Conservation (phyloP, 2,888 invertebrate genomes). For the Thecocarcelia acutangulata region DNA sequence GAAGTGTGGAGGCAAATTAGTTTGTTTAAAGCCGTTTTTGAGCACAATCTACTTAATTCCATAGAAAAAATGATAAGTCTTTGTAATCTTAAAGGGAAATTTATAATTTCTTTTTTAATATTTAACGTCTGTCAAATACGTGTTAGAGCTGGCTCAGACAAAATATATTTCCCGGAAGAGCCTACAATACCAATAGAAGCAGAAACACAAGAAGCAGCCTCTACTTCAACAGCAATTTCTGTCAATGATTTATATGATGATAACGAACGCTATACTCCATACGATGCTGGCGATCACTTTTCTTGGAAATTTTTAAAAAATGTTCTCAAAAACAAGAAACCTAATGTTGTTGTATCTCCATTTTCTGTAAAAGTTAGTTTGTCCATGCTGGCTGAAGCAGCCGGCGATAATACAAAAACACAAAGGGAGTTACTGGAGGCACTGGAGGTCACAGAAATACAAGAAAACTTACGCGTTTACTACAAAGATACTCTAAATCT, state of each 20-base stretch:
- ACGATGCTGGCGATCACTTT: constrained; percentile 83
- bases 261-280: constrained; percentile 78
- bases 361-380: constrained; percentile 88
- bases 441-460: constrained; percentile 75
- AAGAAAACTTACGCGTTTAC: constrained; percentile 76
- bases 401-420: constrained; percentile 76
- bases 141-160: constrained; percentile 24
- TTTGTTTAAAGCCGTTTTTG: too few species aligned
- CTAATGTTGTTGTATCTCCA: constrained; percentile 89
- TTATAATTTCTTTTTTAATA: constrained; percentile 46
- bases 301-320: constrained; percentile 86
- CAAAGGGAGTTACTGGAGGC: constrained; percentile 75
- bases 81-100: constrained; percentile 1
- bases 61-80: constrained; percentile 43
- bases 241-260: constrained; percentile 72
- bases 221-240: too few species aligned
- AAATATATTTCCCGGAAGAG: constrained; percentile 37
- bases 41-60: too few species aligned
- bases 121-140: constrained; percentile 15
- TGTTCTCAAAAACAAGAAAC: constrained; percentile 74
- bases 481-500: constrained; percentile 78
- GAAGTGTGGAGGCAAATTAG: too few species aligned
- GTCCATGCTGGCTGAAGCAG: constrained; percentile 83
- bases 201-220: too few species aligned
- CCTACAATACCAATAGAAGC: constrained; percentile 63